These are phyloP conservation scores for Boulengerochromis microlepis DNA, from an alignment of 2,113 vertebrate genomes.

Conservation along the genomic window DNA sequence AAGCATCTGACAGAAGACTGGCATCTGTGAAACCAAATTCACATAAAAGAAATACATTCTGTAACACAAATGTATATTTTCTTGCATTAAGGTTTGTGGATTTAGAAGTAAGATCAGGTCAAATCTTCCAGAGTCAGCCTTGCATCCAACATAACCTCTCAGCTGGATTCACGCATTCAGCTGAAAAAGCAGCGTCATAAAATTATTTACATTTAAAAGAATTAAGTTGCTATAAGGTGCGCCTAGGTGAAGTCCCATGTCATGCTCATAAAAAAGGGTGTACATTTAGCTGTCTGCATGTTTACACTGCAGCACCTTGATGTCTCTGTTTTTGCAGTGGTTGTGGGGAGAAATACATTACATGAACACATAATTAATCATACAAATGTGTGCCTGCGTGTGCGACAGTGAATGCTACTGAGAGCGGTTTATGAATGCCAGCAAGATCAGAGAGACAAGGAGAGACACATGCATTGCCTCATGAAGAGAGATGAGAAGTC, in stretches of 20 bases:
- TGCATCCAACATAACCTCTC: background rate
- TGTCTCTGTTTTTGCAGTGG: background rate
- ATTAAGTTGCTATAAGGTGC: background rate
- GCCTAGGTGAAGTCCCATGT: background rate
- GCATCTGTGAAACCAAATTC: background rate
- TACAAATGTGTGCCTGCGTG: background rate
- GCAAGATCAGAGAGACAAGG: background rate
- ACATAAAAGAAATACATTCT: background rate
- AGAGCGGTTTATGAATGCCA: background rate
- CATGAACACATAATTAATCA: background rate
- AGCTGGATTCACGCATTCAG: background rate
- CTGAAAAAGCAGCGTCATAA: background rate
- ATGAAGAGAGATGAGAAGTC: constrained; percentile 32
- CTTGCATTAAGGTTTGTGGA: background rate
- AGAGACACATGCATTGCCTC: background rate
- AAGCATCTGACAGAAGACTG: background rate
- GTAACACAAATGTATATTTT: background rate
- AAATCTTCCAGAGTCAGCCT: background rate
- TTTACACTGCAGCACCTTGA: background rate
- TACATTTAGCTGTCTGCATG: background rate
- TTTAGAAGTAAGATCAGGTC: background rate
- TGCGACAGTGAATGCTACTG: background rate
- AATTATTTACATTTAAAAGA: background rate
- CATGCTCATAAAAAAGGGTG: background rate
- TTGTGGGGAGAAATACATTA: background rate